Evolutionary conservation across 2,113 vertebrate genomes (phyloP).

Genomic region (Scortum barcoo): DNA sequence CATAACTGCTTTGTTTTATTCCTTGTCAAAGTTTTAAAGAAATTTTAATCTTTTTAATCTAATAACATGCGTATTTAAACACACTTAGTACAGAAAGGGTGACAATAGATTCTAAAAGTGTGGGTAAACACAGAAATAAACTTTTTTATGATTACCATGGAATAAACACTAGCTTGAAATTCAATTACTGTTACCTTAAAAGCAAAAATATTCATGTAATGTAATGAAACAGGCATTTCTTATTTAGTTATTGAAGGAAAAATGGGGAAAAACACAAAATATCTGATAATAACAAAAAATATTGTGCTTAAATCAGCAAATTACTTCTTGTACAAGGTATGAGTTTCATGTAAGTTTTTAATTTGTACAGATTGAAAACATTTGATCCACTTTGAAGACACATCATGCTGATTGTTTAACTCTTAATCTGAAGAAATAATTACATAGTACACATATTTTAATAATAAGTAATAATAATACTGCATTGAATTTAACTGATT

Average conservation of each 20-base stretch:
- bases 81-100: neutral
- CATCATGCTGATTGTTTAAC: no score
- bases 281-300: neutral
- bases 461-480: no score
- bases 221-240: neutral
- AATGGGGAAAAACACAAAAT: neutral
- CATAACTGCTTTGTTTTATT: conserved; percentile 6
- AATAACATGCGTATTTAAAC: conserved; percentile 1
- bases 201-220: neutral
- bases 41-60: conserved; percentile 3
- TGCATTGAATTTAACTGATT: neutral
- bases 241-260: neutral
- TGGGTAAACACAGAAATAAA: no score
- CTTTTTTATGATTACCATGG: neutral
- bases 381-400: neutral
- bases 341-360: neutral
- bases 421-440: no score
- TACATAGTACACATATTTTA: neutral
- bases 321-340: neutral
- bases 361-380: neutral
- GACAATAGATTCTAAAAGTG: neutral
- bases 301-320: no score
- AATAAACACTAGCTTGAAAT: neutral
- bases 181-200: neutral
- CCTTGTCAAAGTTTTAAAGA: neutral